These are phyloP conservation scores for Coecobrya sp. DNA, from an alignment of 2,888 invertebrate genomes.

Conservation along the genomic window DNA sequence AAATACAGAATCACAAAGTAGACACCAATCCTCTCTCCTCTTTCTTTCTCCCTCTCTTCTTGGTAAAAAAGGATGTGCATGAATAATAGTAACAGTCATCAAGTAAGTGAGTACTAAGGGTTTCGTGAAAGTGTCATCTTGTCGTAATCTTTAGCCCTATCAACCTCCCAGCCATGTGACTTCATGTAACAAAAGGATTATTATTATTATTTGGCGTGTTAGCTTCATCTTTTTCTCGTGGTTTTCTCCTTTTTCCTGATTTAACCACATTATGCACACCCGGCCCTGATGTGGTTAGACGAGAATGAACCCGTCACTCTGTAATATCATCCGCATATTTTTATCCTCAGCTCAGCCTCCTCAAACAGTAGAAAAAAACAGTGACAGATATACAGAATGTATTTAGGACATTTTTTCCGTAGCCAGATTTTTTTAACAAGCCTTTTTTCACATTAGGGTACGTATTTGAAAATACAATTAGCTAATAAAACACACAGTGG, in stretches of 20 bases:
- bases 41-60: not conserved
- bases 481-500: not conserved
- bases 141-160: conserved; percentile 82
- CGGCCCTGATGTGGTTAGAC: conserved; percentile 28
- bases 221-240: conserved; percentile 60
- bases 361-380: too few species aligned
- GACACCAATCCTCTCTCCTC: conserved; percentile 7
- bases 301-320: conserved; percentile 21
- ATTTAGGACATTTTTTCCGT: not conserved
- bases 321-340: not conserved
- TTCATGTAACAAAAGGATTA: conserved; percentile 65
- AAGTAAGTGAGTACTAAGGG: conserved; percentile 80
- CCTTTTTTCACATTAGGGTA: not conserved
- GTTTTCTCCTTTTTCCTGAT: conserved; percentile 57
- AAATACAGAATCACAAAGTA: conserved; percentile 36
- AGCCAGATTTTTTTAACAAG: not conserved
- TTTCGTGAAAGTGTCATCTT: conserved; percentile 83
- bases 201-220: conserved; percentile 71
- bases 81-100: conserved; percentile 68
- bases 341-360: not conserved
- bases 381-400: too few species aligned
- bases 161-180: conserved; percentile 77
- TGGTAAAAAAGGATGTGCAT: conserved; percentile 20
- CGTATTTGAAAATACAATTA: not conserved
- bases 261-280: conserved; percentile 69